A percentile compares a stretch with the other conserved stretches of the same genome.
These are phyloP conservation scores for Pomatostomus ruficeps DNA, from an alignment of 2,113 vertebrate genomes.

Conservation along the genomic window DNA sequence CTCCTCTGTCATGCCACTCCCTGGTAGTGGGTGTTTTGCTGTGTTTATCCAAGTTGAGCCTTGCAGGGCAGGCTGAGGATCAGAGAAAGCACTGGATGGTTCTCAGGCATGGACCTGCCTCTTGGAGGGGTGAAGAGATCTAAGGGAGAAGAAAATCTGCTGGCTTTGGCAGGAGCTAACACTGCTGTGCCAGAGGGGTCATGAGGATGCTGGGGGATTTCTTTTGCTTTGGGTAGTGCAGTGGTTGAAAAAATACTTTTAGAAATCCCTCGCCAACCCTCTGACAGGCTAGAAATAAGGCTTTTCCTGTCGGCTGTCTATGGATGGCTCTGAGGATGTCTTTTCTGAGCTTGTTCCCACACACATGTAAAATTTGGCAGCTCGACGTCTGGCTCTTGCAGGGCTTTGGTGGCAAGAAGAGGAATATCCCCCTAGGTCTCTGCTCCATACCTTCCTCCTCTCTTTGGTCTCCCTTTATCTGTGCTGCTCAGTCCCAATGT, in stretches of 20 bases:
- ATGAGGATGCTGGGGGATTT: neutral
- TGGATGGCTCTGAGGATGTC: neutral
- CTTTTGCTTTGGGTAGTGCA: neutral
- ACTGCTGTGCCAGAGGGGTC: neutral
- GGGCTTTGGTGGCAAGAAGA: neutral
- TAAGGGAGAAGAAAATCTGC: neutral
- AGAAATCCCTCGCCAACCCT: neutral
- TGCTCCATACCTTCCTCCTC: neutral
- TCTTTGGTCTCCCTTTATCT: neutral
- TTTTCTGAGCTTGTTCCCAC: neutral
- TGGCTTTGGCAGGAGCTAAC: neutral
- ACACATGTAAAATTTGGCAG: neutral
- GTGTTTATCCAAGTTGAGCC: neutral
- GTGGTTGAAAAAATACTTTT: neutral
- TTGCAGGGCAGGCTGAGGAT: neutral
- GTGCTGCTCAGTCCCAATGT: rapidly evolving
- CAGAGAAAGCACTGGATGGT: neutral
- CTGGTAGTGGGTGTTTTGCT: neutral
- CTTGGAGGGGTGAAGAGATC: neutral
- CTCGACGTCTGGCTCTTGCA: neutral
- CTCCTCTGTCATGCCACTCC: rapidly evolving
- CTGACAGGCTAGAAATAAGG: neutral
- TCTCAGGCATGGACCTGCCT: neutral
- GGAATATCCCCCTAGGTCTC: rapidly evolving
- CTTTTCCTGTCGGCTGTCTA: neutral